phyloP scores from a whole-genome alignment of 2,113 vertebrate species.

The Rutilus rutilus region DNA sequence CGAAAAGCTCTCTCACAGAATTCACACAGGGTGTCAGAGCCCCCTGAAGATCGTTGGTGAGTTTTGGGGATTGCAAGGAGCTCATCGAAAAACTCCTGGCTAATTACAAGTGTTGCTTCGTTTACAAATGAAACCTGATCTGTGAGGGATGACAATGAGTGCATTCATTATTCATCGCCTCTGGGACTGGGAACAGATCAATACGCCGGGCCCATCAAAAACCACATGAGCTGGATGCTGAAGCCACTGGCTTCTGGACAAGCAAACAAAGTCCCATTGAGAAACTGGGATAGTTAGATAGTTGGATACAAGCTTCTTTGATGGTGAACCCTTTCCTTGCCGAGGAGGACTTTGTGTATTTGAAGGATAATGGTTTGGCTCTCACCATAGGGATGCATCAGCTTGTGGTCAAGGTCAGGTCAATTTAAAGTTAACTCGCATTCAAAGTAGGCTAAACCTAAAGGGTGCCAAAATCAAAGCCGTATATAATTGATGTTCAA shows the following conservation, averaged over 20 bases:
- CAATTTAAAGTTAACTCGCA: slow-evolving; percentile 2
- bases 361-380: slow-evolving; percentile 14
- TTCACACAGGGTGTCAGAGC: not conserved
- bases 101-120: slow-evolving; percentile 67
- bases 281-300: slow-evolving; percentile 40
- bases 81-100: slow-evolving; percentile 40
- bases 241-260: slow-evolving; percentile 45
- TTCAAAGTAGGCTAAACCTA: not conserved
- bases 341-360: not conserved
- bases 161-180: slow-evolving; percentile 79
- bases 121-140: slow-evolving; percentile 75
- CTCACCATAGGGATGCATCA: slow-evolving; percentile 1
- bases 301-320: slow-evolving; percentile 36
- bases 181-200: slow-evolving; percentile 69
- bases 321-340: slow-evolving; percentile 26
- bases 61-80: not conserved
- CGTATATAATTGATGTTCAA: not conserved
- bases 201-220: slow-evolving; percentile 67
- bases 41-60: not conserved
- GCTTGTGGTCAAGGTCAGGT: slow-evolving; percentile 34
- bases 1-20: not conserved
- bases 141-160: slow-evolving; percentile 71
- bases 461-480: not conserved
- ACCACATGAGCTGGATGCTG: slow-evolving; percentile 61
- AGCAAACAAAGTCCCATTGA: slow-evolving; percentile 56